These are phyloP conservation scores for Ophiothrix spiculata DNA, from an alignment of 35 echinoderm and acorn worm species.

Conservation along the genomic window DNA sequence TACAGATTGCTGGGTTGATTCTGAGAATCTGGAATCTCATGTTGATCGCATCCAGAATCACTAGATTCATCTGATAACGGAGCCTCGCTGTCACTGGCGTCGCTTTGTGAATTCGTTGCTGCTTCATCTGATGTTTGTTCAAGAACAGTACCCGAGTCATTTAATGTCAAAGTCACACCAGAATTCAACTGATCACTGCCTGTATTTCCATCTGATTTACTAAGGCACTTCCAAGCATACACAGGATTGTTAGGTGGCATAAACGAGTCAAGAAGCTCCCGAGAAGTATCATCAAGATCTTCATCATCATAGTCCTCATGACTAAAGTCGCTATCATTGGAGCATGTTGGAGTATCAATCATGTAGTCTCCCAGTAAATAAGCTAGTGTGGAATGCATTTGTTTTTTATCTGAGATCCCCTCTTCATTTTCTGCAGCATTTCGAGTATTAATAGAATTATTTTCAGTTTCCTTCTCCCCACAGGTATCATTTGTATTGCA, in stretches of 20 bases:
- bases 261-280: not conserved
- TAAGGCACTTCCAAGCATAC: not conserved
- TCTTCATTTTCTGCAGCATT: not conserved
- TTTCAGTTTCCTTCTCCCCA: too few species aligned
- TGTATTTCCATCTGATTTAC: not conserved
- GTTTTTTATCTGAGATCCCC: not conserved
- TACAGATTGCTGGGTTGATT: not conserved
- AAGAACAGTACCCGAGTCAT: not conserved
- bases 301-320: not conserved
- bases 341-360: not conserved
- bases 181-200: not conserved
- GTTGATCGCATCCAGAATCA: conserved; percentile 14
- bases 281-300: not conserved
- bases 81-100: conserved; percentile 38
- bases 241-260: not conserved
- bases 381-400: not conserved
- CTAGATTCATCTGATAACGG: conserved; percentile 32
- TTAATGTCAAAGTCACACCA: not conserved
- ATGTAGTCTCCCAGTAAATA: not conserved
- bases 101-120: not conserved
- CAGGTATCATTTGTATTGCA: too few species aligned
- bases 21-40: not conserved
- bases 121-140: not conserved
- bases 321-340: not conserved
- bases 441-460: too few species aligned